Evolutionary conservation across 2,888 invertebrate genomes (phyloP).

Genomic region (Loripinus fragilis): DNA sequence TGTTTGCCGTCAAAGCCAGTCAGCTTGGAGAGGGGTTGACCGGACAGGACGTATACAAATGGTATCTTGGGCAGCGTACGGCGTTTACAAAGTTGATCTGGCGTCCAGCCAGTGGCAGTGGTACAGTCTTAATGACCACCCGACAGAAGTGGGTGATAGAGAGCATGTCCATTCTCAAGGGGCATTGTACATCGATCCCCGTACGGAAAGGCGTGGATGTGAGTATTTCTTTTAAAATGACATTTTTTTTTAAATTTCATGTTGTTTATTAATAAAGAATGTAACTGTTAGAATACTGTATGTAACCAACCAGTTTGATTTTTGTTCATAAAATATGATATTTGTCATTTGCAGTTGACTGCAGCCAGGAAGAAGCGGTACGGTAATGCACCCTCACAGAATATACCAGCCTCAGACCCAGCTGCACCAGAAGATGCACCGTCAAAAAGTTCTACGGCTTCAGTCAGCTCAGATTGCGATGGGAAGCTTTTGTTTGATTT

Average conservation of each 20-base stretch:
- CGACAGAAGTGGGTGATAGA: conserved; percentile 36
- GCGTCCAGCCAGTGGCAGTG: conserved; percentile 45
- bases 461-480: conserved; percentile 23
- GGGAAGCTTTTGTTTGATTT: too few species aligned
- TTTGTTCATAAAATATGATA: conserved; percentile 29
- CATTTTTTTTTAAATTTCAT: conserved; percentile 25
- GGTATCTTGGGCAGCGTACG: conserved; percentile 13
- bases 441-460: conserved; percentile 10
- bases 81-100: background rate
- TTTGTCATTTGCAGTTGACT: conserved; percentile 32
- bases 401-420: too few species aligned
- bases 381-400: background rate
- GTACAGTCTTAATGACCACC: conserved; percentile 39
- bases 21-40: conserved; percentile 49
- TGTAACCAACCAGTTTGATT: too few species aligned
- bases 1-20: conserved; percentile 44
- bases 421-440: too few species aligned
- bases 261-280: conserved; percentile 16
- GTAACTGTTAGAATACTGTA: too few species aligned
- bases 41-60: conserved; percentile 48
- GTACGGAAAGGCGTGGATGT: conserved; percentile 33
- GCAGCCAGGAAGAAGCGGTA: conserved; percentile 29
- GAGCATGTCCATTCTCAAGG: conserved; percentile 38
- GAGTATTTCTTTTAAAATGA: conserved; percentile 20
- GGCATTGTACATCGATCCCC: conserved; percentile 34